Evolutionary conservation across 2,888 invertebrate species (phyloP).

Genomic region (Petrolisthes cinctipes): DNA sequence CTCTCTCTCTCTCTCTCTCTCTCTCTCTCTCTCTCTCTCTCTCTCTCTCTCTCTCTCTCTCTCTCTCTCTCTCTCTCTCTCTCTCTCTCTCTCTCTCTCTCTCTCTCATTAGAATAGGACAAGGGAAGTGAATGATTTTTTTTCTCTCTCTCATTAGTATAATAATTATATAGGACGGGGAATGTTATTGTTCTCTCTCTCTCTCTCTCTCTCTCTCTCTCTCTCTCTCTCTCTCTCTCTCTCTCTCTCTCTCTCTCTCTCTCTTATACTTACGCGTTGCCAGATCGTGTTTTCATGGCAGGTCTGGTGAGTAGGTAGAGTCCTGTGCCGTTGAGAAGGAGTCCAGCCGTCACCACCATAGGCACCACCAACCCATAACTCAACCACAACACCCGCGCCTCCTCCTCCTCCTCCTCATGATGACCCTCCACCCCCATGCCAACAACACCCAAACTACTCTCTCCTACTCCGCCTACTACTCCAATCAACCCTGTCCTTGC

Average conservation of each 20-base stretch:
- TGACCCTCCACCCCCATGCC: not conserved
- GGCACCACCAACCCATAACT: constrained; percentile 31
- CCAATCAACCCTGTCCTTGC: not conserved
- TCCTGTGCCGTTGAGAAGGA: constrained; percentile 12
- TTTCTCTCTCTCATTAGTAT: too few relatives aligned
- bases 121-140: not conserved
- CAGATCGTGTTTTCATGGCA: constrained; percentile 1
- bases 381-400: not conserved
- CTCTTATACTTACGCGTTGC: constrained; percentile 30
- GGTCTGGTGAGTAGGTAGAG: constrained; percentile 32
- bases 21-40: not conserved
- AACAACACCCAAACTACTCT: not conserved
- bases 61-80: not conserved
- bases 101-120: too few relatives aligned
- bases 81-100: not conserved
- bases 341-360: constrained; percentile 8
- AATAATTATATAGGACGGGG: too few relatives aligned
- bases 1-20: not conserved
- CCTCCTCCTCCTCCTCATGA: not conserved
- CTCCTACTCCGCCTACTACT: not conserved
- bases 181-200: too few relatives aligned
- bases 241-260: not conserved
- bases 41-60: not conserved
- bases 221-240: not conserved
- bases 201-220: not conserved